Percentiles rank a stretch among this genome's conserved stretches.
Conservation (phyloP, 92 coral and sea anemone species). For the Anthopleura xanthogrammica region DNA sequence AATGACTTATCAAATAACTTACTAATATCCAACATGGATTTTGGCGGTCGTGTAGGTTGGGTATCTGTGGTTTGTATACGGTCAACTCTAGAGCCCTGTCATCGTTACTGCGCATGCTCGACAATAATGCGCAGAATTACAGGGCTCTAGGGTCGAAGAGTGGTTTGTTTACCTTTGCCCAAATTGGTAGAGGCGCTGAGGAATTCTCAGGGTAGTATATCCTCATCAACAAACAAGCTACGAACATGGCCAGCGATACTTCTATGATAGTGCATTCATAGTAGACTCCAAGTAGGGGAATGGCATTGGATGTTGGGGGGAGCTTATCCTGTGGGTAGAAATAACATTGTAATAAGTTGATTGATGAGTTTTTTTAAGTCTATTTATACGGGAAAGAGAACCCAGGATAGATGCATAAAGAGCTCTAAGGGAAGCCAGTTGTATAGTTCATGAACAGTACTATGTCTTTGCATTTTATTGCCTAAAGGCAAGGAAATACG, state of each 20-base stretch:
- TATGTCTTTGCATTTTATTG: too few relatives aligned
- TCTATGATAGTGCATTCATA: conserved; percentile 92
- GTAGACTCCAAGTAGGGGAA: conserved; percentile 82
- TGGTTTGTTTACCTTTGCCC: conserved; percentile 69
- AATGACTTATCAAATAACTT: neutral
- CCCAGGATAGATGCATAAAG: too few relatives aligned
- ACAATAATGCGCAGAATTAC: too few relatives aligned
- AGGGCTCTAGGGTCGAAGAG: too few relatives aligned
- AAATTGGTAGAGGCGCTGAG: conserved; percentile 70
- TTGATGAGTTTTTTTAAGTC: too few relatives aligned
- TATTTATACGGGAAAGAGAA: too few relatives aligned
- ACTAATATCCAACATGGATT: neutral
- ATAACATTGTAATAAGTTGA: neutral
- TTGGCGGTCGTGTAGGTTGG: neutral
- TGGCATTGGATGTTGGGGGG: conserved; percentile 88
- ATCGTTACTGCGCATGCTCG: neutral
- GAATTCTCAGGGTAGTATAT: conserved; percentile 80
- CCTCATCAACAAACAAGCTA: conserved; percentile 88
- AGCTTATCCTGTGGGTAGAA: conserved; percentile 61
- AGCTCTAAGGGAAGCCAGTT: too few relatives aligned
- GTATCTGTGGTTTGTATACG: too few relatives aligned
- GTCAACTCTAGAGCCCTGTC: too few relatives aligned
- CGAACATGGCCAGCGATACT: conserved; percentile 91
- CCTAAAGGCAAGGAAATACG: too few relatives aligned
- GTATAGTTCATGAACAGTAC: too few relatives aligned